phyloP scores from a whole-genome alignment of 2,797 vertebrate species.

The Phrynocephalus forsythii region DNA sequence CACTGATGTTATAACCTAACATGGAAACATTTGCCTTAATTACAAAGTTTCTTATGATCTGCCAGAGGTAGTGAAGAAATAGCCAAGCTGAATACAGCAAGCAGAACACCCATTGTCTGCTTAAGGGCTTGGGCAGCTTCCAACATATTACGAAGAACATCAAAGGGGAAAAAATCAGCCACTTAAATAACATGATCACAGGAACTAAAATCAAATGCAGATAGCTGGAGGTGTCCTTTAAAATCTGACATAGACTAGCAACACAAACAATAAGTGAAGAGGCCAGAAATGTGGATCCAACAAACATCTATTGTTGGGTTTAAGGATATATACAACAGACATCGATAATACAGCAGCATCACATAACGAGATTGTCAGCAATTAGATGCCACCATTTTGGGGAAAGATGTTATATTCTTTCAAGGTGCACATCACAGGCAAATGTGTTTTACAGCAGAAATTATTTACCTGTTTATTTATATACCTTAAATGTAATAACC shows the following conservation, averaged over 20 bases:
- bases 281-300: neutral
- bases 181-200: constrained; percentile 48
- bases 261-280: constrained; percentile 15
- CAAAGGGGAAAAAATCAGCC: constrained; percentile 38
- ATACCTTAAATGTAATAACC: neutral
- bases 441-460: constrained; percentile 12
- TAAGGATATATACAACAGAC: constrained; percentile 33
- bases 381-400: constrained; percentile 7
- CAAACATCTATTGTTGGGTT: constrained; percentile 21
- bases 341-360: constrained; percentile 6
- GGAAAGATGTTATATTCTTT: neutral
- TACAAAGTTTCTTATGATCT: constrained; percentile 27
- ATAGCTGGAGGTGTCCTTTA: constrained; percentile 47
- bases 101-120: constrained; percentile 30
- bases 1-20: constrained; percentile 1
- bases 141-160: constrained; percentile 33
- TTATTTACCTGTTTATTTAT: neutral
- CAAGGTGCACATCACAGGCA: neutral
- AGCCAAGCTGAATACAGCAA: neutral
- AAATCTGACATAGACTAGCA: constrained; percentile 6
- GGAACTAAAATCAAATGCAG: constrained; percentile 49
- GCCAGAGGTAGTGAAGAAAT: neutral
- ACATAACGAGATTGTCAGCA: constrained; percentile 32
- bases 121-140: constrained; percentile 10
- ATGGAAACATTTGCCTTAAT: constrained; percentile 9